Evolutionary conservation across 2,888 invertebrate species (phyloP), one percentile per base, ranked within the genome.

Genomic region (Hyposoter dolosus): DNA sequence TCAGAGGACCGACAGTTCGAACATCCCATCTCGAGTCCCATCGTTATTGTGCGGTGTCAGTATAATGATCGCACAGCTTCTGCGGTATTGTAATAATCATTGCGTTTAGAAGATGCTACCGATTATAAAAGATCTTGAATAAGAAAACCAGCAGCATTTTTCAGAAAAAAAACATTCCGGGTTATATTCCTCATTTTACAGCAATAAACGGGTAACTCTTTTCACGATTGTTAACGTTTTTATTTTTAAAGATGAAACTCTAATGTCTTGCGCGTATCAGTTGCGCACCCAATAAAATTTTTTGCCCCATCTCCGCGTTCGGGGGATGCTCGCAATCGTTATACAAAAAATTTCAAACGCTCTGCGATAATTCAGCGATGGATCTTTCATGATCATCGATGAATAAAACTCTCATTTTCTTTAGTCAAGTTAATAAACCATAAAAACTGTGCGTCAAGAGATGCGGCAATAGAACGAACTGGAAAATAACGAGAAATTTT

Each of bases 31-130:
- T 80, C 45, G 69, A 35, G 47, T 84, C 80, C 65, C 65, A 65
- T 80, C 65, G 84, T 72, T 75, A 50, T 75, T 84, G 60, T 60
- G 76, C 84, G 84, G 80, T 80, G 79, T 69, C 79, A 71, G 63
- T 71, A 78, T 81, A 81, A 81, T 53, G 50, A 69, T 80, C 65
- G 65, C 63, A 50, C 53, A 65, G 40, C 50, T 69, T 69, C 65
- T 84, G 84, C 63, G 84, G 74, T 79, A 83, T 83, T 60, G 72
- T 47, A 75, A 83, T 75, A 74, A 79, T 74, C 45, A 68, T 74
- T 43, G 47, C 47, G 68, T 79, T 79, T 47, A 15, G 45, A 79
- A 23, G 71, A 79, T 69, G 68, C 47, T 63, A 50, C 79, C 63
- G 43, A 74, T 68, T 78, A 72, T 78, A 15, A 65, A 53, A 43